Evolutionary conservation across 35 echinoderm and acorn worm species (phyloP).

Genomic region (Chiridota heheva): DNA sequence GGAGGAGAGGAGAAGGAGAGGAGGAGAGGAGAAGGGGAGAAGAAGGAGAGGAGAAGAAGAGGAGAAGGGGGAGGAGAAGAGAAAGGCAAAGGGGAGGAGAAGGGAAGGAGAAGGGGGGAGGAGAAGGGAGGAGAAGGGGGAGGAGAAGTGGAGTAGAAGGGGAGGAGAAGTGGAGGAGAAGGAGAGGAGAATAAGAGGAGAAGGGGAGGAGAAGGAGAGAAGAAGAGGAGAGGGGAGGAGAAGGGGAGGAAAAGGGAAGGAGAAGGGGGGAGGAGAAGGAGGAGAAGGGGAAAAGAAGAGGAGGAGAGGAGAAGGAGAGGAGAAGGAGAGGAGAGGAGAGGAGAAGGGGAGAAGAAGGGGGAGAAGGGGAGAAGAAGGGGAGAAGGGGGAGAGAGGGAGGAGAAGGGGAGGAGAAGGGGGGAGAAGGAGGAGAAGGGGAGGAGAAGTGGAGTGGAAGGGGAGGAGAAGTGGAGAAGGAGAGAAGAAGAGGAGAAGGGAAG

Average conservation of each 20-base stretch:
- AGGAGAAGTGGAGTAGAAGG: not conserved
- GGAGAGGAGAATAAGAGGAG: no score
- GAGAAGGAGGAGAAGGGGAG: no score
- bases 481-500: no score
- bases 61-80: not conserved
- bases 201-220: not conserved
- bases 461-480: not conserved
- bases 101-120: not conserved
- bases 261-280: not conserved
- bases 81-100: not conserved
- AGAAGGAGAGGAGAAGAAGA: not conserved
- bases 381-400: conserved; percentile 2
- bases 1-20: not conserved
- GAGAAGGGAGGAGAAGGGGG: no score
- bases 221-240: no score
- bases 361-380: not conserved
- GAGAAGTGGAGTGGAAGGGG: not conserved
- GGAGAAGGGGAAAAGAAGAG: not conserved
- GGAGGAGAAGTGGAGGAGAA: no score
- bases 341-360: no score
- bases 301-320: not conserved
- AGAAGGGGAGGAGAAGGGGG: conserved; percentile 1
- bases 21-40: not conserved
- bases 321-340: not conserved
- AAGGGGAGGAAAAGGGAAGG: not conserved